These are phyloP conservation scores for Gymnoscopelus microlampas DNA, from an alignment of 2,797 vertebrate species.

Conservation along the genomic window DNA sequence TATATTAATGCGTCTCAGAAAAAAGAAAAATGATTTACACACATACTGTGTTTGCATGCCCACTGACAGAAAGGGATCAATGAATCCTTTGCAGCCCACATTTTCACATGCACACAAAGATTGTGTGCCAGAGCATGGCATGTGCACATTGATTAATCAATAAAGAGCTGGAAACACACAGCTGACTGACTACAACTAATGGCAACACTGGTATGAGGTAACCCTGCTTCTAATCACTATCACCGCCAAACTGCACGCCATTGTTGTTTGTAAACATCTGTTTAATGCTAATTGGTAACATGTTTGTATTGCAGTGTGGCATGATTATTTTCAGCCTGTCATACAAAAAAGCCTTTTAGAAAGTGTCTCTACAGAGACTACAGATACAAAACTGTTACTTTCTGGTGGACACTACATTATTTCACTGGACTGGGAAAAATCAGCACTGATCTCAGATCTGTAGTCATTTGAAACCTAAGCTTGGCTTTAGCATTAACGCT, in stretches of 20 bases:
- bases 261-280: constrained; percentile 17
- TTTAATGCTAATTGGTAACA: not conserved
- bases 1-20: constrained; percentile 6
- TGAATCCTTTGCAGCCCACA: constrained; percentile 37
- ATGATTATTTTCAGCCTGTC: constrained; percentile 2
- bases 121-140: constrained; percentile 37
- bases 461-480: too few relatives aligned
- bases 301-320: not conserved
- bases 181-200: constrained; percentile 56
- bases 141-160: constrained; percentile 72
- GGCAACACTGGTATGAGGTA: constrained; percentile 33
- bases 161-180: constrained; percentile 46
- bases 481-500: too few relatives aligned
- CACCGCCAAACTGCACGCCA: constrained; percentile 12
- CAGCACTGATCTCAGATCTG: too few relatives aligned
- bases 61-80: constrained; percentile 39
- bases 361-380: not conserved
- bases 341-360: not conserved
- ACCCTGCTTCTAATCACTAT: constrained; percentile 10
- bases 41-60: not conserved
- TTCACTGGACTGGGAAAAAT: not conserved
- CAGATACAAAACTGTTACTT: not conserved
- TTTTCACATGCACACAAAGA: constrained; percentile 37
- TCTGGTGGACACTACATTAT: not conserved
- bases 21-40: not conserved